phyloP scores from a whole-genome alignment of 1,140 invertebrate species.

The Elymnias hypermnestra region DNA sequence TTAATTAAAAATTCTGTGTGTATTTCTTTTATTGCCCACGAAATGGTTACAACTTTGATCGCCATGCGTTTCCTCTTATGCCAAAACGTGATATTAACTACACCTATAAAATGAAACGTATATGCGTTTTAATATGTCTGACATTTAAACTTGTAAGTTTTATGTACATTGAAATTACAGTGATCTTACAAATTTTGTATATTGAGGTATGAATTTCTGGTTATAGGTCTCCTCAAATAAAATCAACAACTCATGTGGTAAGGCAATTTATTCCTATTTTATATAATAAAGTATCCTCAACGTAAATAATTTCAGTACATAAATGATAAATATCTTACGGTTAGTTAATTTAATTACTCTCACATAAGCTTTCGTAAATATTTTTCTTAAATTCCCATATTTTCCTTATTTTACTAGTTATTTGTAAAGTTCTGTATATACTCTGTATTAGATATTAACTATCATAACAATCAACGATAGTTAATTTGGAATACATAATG shows the following conservation, averaged over 20 bases:
- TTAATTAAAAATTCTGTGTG: conserved; percentile 20
- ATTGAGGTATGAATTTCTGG: conserved; percentile 4
- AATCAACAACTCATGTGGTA: conserved; percentile 17
- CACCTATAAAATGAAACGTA: conserved; percentile 35
- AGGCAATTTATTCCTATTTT: conserved; percentile 9
- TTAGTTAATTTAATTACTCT: too few species aligned
- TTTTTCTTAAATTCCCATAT: too few species aligned
- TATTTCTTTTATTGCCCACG: conserved; percentile 31
- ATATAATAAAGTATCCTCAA: too few species aligned
- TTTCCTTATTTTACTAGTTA: too few species aligned
- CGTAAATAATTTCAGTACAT: not conserved
- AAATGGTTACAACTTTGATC: conserved; percentile 28
- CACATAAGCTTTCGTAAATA: too few species aligned
- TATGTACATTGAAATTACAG: too few species aligned
- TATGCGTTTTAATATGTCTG: conserved; percentile 10
- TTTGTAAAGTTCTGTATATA: too few species aligned
- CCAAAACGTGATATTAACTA: conserved; percentile 23
- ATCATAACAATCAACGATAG: too few species aligned
- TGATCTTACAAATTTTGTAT: conserved; percentile 8
- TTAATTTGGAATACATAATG: too few species aligned
- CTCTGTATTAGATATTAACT: too few species aligned
- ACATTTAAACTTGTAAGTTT: conserved; percentile 13
- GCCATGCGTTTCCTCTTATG: conserved; percentile 23
- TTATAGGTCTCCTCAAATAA: conserved; percentile 16
- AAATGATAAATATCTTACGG: too few species aligned